phyloP scores from a whole-genome alignment of 2,888 invertebrate genomes.

The Crepidodera aurea region DNA sequence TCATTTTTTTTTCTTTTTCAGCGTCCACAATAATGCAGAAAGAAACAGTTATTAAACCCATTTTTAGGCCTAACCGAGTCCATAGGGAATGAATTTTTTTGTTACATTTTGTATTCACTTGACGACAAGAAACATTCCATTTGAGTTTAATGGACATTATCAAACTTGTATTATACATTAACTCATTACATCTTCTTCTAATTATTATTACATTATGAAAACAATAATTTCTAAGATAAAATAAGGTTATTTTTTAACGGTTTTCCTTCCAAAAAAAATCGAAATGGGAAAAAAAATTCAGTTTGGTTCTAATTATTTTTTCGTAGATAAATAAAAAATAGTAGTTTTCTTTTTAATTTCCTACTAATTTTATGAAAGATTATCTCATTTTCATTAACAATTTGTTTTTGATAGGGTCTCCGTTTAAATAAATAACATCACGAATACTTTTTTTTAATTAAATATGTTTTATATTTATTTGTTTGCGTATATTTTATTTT shows the following conservation, averaged over 20 bases:
- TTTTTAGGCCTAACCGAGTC: slow-evolving; percentile 28
- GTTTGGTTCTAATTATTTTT: too few relatives aligned
- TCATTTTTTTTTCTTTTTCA: slow-evolving; percentile 57
- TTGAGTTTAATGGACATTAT: slow-evolving; percentile 24
- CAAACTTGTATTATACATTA: slow-evolving; percentile 8
- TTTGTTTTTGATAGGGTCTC: neutral
- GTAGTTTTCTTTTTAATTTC: too few relatives aligned
- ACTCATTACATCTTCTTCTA: slow-evolving; percentile 20
- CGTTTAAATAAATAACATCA: too few relatives aligned
- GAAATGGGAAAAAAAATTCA: too few relatives aligned
- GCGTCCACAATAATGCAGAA: slow-evolving; percentile 73
- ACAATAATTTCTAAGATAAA: neutral
- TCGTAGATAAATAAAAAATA: too few relatives aligned
- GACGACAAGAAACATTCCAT: slow-evolving; percentile 25
- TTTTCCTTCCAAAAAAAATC: too few relatives aligned
- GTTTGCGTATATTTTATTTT: neutral
- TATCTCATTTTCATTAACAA: neutral
- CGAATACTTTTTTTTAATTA: too few relatives aligned
- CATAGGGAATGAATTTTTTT: slow-evolving; percentile 18
- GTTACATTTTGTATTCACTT: slow-evolving; percentile 1
- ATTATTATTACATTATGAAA: neutral
- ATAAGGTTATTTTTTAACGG: too few relatives aligned
- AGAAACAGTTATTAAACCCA: slow-evolving; percentile 65
- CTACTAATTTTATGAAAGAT: too few relatives aligned
- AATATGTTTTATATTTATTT: too few relatives aligned